Evolutionary conservation across 1,140 invertebrate species (phyloP).

Genomic region (Pseudomyrmex pallidus): DNA sequence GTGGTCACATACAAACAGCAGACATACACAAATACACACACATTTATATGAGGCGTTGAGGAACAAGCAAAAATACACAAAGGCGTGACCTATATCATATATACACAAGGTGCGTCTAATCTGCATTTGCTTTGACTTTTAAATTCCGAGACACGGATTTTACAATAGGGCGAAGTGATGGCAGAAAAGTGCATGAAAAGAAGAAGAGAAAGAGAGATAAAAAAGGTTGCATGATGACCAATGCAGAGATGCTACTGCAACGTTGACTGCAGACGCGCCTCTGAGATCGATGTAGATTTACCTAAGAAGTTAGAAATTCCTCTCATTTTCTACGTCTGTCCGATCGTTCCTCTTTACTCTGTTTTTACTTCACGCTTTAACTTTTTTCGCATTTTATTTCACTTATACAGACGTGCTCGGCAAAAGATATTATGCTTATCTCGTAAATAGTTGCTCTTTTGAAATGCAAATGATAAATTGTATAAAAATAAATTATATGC

Average conservation of each 20-base stretch:
- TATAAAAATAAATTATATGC: constrained; percentile 50
- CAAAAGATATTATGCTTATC: constrained; percentile 44
- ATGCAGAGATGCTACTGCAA: constrained; percentile 32
- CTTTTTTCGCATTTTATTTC: constrained; percentile 23
- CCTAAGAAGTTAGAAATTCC: constrained; percentile 29
- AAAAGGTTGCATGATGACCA: constrained; percentile 22
- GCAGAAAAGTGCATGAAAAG: not conserved
- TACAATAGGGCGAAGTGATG: constrained; percentile 30
- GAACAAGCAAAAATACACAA: constrained; percentile 36
- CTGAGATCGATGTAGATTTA: constrained; percentile 35
- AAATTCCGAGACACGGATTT: constrained; percentile 70
- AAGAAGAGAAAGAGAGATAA: no score
- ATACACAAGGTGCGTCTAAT: constrained; percentile 62
- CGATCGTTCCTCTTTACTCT: no score
- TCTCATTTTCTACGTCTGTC: constrained; percentile 44
- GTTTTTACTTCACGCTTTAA: not conserved
- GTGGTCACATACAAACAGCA: constrained; percentile 12
- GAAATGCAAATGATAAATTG: constrained; percentile 51
- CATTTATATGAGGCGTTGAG: not conserved
- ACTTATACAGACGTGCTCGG: not conserved
- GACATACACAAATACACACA: not conserved
- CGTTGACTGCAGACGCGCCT: constrained; percentile 26
- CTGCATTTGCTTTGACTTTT: constrained; percentile 81
- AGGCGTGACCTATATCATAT: constrained; percentile 47
- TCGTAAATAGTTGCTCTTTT: constrained; percentile 51